Evolutionary conservation across 2,888 invertebrate species (phyloP).

Genomic region (Epistrophella euchroma): DNA sequence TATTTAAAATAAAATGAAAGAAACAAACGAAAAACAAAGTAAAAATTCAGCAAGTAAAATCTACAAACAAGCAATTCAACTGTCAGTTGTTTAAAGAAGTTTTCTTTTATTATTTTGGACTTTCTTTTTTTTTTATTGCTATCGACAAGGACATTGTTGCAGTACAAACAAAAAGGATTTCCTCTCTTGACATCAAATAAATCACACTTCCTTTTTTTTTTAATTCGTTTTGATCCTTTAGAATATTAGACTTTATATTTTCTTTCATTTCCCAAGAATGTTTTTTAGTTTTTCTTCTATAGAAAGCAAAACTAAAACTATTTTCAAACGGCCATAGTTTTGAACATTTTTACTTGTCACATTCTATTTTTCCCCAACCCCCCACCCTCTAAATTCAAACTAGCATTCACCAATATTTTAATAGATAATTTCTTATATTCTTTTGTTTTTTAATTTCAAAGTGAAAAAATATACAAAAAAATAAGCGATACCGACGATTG

Average conservation of each 20-base stretch:
- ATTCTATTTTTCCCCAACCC: not conserved
- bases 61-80: constrained; percentile 43
- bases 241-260: constrained; percentile 35
- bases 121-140: not conserved
- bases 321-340: not conserved
- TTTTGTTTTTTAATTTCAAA: not conserved
- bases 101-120: constrained; percentile 19
- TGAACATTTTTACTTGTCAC: not conserved
- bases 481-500: not conserved
- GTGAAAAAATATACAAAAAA: not conserved
- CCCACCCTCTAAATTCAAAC: not conserved
- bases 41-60: constrained; percentile 9
- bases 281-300: constrained; percentile 3
- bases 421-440: constrained; percentile 10
- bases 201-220: constrained; percentile 38
- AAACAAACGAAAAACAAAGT: not conserved
- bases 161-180: constrained; percentile 27
- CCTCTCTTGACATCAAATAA: constrained; percentile 41
- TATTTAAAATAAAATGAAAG: not conserved
- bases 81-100: constrained; percentile 29
- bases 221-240: constrained; percentile 29
- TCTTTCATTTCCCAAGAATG: constrained; percentile 32
- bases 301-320: not conserved
- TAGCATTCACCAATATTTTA: not conserved
- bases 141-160: constrained; percentile 36